phyloP scores from a whole-genome alignment of 2,113 vertebrate genomes.

The Glaucidium brasilianum region DNA sequence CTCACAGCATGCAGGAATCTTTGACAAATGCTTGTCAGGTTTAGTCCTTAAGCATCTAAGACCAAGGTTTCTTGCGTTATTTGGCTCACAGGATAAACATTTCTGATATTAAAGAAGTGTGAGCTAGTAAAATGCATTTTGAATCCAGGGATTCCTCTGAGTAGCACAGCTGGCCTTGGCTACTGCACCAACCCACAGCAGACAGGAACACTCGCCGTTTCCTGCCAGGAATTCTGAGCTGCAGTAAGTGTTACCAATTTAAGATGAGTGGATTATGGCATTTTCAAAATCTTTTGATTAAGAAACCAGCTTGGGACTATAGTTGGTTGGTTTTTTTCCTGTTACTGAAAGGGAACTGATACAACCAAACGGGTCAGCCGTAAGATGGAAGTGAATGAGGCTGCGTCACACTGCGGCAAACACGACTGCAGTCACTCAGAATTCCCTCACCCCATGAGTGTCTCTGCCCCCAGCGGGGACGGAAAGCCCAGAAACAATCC shows the following conservation, averaged over 20 bases:
- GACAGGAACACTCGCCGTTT: accelerated
- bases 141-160: neutral
- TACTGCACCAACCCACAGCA: accelerated
- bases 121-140: neutral
- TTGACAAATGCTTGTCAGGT: neutral
- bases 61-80: neutral
- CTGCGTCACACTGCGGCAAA: neutral
- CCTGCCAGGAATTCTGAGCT: accelerated
- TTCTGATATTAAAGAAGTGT: neutral
- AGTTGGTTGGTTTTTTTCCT: too few relatives aligned
- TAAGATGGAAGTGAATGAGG: neutral
- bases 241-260: neutral
- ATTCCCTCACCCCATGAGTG: accelerated
- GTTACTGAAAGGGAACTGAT: neutral
- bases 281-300: neutral
- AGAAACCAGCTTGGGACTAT: neutral
- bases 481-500: neutral
- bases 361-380: accelerated
- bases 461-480: too few relatives aligned
- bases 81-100: neutral
- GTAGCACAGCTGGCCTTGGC: neutral
- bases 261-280: neutral
- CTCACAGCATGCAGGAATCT: neutral
- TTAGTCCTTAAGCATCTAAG: neutral
- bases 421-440: accelerated